These are phyloP conservation scores for Catocala nupta DNA, from an alignment of 2,888 invertebrate genomes.

Conservation along the genomic window DNA sequence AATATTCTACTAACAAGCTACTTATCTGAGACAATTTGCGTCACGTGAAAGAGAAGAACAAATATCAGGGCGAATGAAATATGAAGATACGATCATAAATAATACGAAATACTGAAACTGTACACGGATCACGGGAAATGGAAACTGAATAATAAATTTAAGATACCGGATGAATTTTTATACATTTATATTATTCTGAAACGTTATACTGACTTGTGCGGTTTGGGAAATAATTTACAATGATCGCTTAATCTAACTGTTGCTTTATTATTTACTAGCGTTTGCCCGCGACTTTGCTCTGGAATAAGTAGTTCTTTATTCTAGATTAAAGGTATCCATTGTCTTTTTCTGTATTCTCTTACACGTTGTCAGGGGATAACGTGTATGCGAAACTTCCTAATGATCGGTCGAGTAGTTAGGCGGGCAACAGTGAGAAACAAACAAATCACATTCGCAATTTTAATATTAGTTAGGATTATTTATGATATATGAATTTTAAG, in stretches of 20 bases:
- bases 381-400: no score
- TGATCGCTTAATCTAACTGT: neutral
- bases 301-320: no score
- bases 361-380: no score
- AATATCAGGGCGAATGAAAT: neutral
- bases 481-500: no score
- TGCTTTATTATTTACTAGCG: no score
- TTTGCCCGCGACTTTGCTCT: neutral
- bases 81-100: neutral
- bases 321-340: no score
- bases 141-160: slow-evolving; percentile 4
- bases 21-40: neutral
- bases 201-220: neutral
- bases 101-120: neutral
- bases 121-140: neutral
- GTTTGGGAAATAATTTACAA: neutral
- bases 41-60: neutral
- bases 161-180: neutral
- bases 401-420: no score
- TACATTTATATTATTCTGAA: slow-evolving; percentile 5
- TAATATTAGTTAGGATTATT: no score
- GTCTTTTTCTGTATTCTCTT: no score
- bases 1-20: neutral
- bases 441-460: no score
- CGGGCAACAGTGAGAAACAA: no score